A percentile compares a stretch with the other conserved stretches of the same genome.
Evolutionary conservation across 2,797 vertebrate species (phyloP).

Genomic region (Nannoperca australis): DNA sequence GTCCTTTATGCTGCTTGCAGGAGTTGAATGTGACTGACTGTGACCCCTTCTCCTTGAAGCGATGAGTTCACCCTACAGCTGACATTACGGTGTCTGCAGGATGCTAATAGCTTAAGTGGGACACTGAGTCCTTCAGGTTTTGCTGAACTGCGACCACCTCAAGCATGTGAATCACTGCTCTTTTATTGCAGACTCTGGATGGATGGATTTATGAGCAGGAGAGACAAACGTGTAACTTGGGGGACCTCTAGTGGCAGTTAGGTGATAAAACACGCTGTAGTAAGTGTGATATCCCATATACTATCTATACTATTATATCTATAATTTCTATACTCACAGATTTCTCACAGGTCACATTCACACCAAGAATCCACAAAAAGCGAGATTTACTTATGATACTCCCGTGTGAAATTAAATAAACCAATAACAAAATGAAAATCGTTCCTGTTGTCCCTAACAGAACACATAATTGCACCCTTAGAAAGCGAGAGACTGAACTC

Average conservation of each 20-base stretch:
- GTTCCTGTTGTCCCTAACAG: neutral
- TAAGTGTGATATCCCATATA: too few species aligned
- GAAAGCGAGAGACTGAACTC: conserved; percentile 78
- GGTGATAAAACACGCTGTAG: conserved; percentile 17
- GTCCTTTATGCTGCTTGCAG: conserved; percentile 61
- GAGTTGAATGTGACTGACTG: conserved; percentile 49
- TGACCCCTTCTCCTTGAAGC: conserved; percentile 67
- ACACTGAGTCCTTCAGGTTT: conserved; percentile 53
- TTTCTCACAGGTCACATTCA: neutral
- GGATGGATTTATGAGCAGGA: conserved; percentile 13
- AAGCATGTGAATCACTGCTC: conserved; percentile 19
- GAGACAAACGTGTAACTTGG: conserved; percentile 40
- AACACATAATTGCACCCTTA: neutral
- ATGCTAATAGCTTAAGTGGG: conserved; percentile 51
- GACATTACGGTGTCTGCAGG: conserved; percentile 47
- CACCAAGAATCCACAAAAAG: neutral
- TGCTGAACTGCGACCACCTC: conserved; percentile 32
- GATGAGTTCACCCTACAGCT: conserved; percentile 39
- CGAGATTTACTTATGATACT: neutral
- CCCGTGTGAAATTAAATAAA: neutral
- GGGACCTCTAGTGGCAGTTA: conserved; percentile 73
- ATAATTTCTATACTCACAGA: neutral
- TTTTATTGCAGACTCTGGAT: conserved; percentile 19
- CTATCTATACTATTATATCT: neutral
- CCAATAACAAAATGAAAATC: neutral